These are phyloP conservation scores for Syrmaticus mikado DNA, from an alignment of 2,113 vertebrate species.

Conservation along the genomic window DNA sequence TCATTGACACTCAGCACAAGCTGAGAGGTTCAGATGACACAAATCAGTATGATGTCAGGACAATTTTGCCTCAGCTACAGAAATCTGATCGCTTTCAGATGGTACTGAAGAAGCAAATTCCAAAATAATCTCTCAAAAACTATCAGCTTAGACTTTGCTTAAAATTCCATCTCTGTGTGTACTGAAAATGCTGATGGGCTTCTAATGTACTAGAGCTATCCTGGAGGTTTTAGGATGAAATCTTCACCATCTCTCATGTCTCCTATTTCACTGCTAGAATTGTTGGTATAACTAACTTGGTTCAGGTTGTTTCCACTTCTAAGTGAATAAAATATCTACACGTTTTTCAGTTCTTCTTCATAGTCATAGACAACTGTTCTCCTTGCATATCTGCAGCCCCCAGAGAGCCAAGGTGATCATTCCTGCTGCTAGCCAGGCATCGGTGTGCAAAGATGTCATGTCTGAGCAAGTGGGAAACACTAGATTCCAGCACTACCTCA, in stretches of 20 bases:
- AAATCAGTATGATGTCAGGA: neutral
- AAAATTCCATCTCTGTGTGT: neutral
- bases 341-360: neutral
- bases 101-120: neutral
- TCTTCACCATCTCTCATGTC: neutral
- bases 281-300: neutral
- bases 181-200: neutral
- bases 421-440: neutral
- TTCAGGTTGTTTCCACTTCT: neutral
- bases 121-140: neutral
- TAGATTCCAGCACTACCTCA: neutral
- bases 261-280: rapidly evolving
- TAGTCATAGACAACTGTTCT: neutral
- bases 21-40: neutral
- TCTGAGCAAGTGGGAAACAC: neutral
- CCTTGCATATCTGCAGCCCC: rapidly evolving
- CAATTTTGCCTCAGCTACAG: neutral
- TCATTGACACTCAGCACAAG: neutral
- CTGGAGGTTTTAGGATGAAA: neutral
- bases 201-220: neutral
- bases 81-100: neutral
- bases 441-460: neutral
- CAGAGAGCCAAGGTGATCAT: neutral
- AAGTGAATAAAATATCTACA: rapidly evolving
- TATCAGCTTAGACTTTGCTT: neutral